A percentile compares a stretch with the other conserved stretches of the same genome.
These are phyloP conservation scores for Lepisosteus oculatus DNA, from an alignment of 2,113 vertebrate species.

Conservation along the genomic window DNA sequence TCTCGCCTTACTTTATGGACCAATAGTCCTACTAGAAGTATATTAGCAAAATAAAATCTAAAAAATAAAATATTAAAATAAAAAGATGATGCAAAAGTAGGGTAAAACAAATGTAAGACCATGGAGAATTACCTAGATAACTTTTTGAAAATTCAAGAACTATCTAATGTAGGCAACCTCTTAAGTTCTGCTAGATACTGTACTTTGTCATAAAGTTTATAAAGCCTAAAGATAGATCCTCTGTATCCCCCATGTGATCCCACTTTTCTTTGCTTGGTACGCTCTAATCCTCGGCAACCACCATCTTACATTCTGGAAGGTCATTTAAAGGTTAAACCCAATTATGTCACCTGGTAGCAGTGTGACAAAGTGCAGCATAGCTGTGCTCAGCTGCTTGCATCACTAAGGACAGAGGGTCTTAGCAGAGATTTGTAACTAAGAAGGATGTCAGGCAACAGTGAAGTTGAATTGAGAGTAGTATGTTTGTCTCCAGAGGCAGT, in stretches of 20 bases:
- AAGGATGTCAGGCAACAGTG: background rate
- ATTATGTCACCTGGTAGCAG: background rate
- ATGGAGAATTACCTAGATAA: too few relatives aligned
- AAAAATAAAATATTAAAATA: too few relatives aligned
- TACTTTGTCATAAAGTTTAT: too few relatives aligned
- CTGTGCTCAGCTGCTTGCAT: background rate
- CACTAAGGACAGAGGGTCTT: background rate
- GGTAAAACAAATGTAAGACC: too few relatives aligned
- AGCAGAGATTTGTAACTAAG: background rate
- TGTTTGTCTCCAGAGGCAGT: background rate
- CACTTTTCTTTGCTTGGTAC: background rate
- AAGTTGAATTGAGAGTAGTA: background rate
- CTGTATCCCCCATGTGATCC: background rate
- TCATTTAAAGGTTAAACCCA: slow-evolving; percentile 2
- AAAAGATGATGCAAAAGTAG: too few relatives aligned
- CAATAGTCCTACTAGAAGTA: too few relatives aligned
- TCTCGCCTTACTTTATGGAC: too few relatives aligned
- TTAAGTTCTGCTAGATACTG: too few relatives aligned
- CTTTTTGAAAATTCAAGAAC: too few relatives aligned
- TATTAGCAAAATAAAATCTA: too few relatives aligned
- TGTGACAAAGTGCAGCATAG: background rate
- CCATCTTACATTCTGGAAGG: background rate
- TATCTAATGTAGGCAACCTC: too few relatives aligned
- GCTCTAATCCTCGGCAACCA: background rate
- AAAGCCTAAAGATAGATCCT: background rate